phyloP scores from a whole-genome alignment of 53 echinoderm and acorn worm genomes.

The Holothuria leucospilota region DNA sequence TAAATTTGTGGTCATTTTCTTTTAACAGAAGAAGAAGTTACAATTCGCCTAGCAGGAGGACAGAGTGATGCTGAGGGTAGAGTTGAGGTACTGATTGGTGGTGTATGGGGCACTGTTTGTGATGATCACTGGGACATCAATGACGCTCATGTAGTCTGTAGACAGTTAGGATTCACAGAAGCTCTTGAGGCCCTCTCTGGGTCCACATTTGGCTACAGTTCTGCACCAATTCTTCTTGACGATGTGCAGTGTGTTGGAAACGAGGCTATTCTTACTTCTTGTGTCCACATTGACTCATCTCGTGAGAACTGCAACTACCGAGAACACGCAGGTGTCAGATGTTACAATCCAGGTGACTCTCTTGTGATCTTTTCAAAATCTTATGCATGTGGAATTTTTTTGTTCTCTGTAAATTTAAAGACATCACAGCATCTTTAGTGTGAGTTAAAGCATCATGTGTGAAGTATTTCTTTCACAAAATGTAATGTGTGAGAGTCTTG shows the following conservation, averaged over 20 bases:
- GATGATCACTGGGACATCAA: slow-evolving; percentile 37
- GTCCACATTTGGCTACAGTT: slow-evolving; percentile 45
- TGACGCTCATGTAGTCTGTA: slow-evolving; percentile 72
- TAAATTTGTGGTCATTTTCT: too few species aligned
- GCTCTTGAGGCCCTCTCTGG: slow-evolving; percentile 49
- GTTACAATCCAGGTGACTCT: slow-evolving; percentile 1
- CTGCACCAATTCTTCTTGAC: slow-evolving; percentile 28
- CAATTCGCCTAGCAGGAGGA: background rate
- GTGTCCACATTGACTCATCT: background rate
- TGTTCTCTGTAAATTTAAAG: too few species aligned
- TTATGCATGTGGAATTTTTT: too few species aligned
- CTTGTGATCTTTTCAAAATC: too few species aligned
- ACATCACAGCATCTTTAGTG: too few species aligned
- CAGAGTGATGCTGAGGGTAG: slow-evolving; percentile 35
- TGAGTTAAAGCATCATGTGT: too few species aligned
- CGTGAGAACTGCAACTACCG: slow-evolving; percentile 46
- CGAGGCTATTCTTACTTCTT: slow-evolving; percentile 55
- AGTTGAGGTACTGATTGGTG: slow-evolving; percentile 52
- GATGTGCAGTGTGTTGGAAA: slow-evolving; percentile 63
- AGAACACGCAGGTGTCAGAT: slow-evolving; percentile 61
- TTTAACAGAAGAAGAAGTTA: too few species aligned
- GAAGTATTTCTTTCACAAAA: too few species aligned
- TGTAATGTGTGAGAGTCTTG: too few species aligned
- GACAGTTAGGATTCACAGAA: slow-evolving; percentile 65
- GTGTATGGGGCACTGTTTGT: slow-evolving; percentile 67